Evolutionary conservation across 2,888 invertebrate genomes (phyloP).

Genomic region (Acheta domesticus): DNA sequence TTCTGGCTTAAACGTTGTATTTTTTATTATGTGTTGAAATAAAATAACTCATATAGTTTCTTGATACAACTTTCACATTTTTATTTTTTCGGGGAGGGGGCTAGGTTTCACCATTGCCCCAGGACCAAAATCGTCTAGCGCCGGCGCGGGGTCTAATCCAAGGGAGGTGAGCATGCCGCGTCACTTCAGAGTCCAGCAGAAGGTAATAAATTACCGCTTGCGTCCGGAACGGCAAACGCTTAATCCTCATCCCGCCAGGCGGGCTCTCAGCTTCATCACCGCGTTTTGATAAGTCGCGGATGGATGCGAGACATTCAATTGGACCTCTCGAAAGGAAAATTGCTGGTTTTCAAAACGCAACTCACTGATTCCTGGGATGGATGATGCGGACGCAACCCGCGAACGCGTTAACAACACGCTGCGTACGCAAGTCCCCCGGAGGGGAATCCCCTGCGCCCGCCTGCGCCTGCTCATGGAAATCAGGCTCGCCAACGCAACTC

Average conservation of each 20-base stretch:
- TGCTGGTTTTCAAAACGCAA: background rate
- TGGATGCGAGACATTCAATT: background rate
- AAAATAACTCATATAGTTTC: no score
- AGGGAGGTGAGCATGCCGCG: no score
- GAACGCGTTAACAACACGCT: background rate
- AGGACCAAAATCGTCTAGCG: no score
- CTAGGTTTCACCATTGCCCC: no score
- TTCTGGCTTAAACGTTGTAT: no score
- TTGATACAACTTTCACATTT: no score
- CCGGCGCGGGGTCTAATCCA: no score
- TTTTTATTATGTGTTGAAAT: no score
- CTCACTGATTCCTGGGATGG: background rate
- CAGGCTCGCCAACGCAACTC: background rate
- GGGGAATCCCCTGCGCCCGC: background rate
- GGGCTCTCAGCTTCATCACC: background rate
- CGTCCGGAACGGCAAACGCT: background rate
- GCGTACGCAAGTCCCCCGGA: background rate
- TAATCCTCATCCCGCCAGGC: background rate
- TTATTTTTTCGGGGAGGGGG: no score
- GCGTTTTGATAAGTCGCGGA: background rate
- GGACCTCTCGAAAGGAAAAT: background rate
- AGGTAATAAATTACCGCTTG: background rate
- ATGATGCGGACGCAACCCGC: background rate
- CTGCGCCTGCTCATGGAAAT: background rate
- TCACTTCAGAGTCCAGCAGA: background rate